These are phyloP conservation scores for Anguilla megastoma DNA, from an alignment of 2,797 vertebrate species.

Conservation along the genomic window DNA sequence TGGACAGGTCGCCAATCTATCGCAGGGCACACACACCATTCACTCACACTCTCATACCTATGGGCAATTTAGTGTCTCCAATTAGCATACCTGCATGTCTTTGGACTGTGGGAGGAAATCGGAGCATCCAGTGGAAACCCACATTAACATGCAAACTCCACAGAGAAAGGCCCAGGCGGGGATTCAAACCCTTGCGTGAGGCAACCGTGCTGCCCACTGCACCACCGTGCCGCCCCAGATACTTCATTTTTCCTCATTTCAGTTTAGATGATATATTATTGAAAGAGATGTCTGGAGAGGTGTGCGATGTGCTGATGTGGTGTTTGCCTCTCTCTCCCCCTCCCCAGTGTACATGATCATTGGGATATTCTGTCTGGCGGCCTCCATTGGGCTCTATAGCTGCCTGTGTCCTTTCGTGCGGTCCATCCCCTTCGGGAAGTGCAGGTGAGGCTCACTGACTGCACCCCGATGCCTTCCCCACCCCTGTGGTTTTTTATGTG, in stretches of 20 bases:
- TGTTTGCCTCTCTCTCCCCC: background rate
- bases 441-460: slow-evolving; percentile 74
- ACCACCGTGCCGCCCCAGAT: background rate
- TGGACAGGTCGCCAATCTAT: no score
- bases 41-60: no score
- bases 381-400: slow-evolving; percentile 91
- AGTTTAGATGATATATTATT: background rate
- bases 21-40: no score
- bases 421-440: slow-evolving; percentile 85
- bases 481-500: background rate
- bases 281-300: background rate
- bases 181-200: no score
- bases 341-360: slow-evolving; percentile 87
- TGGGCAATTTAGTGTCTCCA: no score
- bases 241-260: slow-evolving; percentile 2
- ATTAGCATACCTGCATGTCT: no score
- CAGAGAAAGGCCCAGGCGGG: no score
- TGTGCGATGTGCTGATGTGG: background rate
- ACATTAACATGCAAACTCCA: no score
- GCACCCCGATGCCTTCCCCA: background rate
- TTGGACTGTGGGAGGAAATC: no score
- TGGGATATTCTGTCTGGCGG: slow-evolving; percentile 91
- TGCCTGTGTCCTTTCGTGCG: slow-evolving; percentile 89
- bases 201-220: no score
- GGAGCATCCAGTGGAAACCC: no score